These are phyloP conservation scores for Stegostoma tigrinum DNA, from an alignment of 2,113 vertebrate species.

Conservation along the genomic window DNA sequence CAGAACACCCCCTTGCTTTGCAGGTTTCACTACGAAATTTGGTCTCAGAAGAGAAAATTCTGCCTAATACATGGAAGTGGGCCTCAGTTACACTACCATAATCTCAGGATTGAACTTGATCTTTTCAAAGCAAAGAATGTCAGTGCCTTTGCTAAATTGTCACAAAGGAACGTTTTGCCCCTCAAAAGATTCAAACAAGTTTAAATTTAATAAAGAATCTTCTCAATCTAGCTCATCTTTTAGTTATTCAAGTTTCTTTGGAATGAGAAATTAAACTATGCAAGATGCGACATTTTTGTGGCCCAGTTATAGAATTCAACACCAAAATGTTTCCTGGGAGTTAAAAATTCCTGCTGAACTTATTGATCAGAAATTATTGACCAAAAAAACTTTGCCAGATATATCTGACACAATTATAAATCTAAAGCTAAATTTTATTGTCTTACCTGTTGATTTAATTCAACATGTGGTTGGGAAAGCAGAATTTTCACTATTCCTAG, in stretches of 20 bases:
- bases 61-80: not conserved
- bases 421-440: not conserved
- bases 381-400: not conserved
- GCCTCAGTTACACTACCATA: not conserved
- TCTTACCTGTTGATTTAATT: constrained; percentile 91
- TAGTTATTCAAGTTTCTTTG: not conserved
- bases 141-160: not conserved
- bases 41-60: too few relatives aligned
- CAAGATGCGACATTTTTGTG: not conserved
- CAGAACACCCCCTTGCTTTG: too few relatives aligned
- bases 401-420: not conserved
- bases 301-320: not conserved
- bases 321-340: not conserved
- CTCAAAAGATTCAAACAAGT: not conserved
- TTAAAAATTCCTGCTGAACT: not conserved
- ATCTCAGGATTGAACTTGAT: not conserved
- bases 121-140: not conserved
- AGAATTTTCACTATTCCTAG: constrained; percentile 89
- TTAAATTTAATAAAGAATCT: not conserved
- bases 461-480: constrained; percentile 75
- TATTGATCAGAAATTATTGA: not conserved
- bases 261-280: not conserved
- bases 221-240: not conserved
- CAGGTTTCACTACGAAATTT: too few relatives aligned
- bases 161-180: not conserved